Percentiles rank a stretch among this genome's conserved stretches.
Conservation (phyloP, 2,113 vertebrate genomes). For the Talpa occidentalis region DNA sequence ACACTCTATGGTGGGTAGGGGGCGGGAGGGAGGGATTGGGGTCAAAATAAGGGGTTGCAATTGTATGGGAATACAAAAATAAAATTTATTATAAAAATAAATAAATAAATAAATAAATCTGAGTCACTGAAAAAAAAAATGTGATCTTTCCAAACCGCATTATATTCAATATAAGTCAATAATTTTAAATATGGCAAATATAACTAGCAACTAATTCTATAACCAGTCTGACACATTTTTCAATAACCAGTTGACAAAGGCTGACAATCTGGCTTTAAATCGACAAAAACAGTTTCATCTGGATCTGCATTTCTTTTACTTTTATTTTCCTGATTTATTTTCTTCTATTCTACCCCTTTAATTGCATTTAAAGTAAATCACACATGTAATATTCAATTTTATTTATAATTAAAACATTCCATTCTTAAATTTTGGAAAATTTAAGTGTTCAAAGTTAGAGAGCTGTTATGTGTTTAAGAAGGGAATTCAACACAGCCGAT, state of each 20-base stretch:
- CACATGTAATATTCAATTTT: not conserved
- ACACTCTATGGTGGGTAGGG: too few species aligned
- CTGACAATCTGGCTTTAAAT: not conserved
- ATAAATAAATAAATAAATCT: too few species aligned
- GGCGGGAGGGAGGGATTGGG: too few species aligned
- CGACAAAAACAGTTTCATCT: not conserved
- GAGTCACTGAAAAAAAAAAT: too few species aligned
- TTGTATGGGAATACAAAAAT: too few species aligned
- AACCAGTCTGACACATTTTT: not conserved
- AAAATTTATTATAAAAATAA: too few species aligned
- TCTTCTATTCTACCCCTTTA: not conserved
- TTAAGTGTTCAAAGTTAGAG: not conserved
- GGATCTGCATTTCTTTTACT: not conserved
- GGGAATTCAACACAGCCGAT: not conserved
- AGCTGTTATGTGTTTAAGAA: not conserved
- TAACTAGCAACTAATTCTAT: not conserved
- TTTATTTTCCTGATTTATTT: not conserved
- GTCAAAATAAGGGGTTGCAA: too few species aligned
- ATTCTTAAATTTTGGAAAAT: not conserved
- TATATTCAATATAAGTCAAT: not conserved
- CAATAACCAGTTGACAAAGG: not conserved
- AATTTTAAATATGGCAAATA: not conserved
- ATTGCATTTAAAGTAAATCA: not conserved
- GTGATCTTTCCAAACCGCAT: not conserved
- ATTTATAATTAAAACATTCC: accelerated